phyloP scores from a whole-genome alignment of 2,797 vertebrate genomes.

The Crocodylus rhombifer region DNA sequence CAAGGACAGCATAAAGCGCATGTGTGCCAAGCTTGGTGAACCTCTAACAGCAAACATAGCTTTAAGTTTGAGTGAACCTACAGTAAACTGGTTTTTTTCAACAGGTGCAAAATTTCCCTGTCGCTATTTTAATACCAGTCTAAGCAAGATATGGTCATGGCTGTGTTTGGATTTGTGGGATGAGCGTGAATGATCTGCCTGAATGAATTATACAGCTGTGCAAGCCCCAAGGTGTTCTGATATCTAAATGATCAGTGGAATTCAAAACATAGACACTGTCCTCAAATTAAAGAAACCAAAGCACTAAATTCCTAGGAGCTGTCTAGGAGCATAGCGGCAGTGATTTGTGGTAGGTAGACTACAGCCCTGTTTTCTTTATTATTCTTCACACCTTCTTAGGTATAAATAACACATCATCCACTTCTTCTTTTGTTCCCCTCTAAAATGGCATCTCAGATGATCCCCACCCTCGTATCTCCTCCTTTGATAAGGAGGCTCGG shows the following conservation, averaged over 20 bases:
- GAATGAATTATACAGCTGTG: neutral
- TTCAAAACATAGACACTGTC: neutral
- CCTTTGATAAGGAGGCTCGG: neutral
- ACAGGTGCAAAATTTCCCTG: neutral
- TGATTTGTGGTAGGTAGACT: neutral
- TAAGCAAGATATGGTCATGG: neutral
- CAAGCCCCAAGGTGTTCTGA: neutral
- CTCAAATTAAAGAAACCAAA: neutral
- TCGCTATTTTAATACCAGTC: neutral
- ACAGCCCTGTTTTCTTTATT: neutral
- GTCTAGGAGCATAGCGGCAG: fast-evolving
- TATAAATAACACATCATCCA: neutral
- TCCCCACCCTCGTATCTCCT: neutral
- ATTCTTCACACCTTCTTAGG: neutral
- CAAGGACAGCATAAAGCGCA: neutral
- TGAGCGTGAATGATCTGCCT: no score
- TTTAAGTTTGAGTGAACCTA: neutral
- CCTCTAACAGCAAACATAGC: neutral
- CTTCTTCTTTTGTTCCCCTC: neutral
- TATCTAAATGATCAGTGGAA: neutral
- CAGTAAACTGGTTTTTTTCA: neutral
- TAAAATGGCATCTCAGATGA: neutral
- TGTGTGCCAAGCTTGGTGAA: neutral
- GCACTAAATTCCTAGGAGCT: neutral
- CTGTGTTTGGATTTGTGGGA: neutral